Percentiles rank a stretch among this genome's conserved stretches.
Conservation (phyloP, 2,113 vertebrate genomes). For the Chloropsis cyanopogon region DNA sequence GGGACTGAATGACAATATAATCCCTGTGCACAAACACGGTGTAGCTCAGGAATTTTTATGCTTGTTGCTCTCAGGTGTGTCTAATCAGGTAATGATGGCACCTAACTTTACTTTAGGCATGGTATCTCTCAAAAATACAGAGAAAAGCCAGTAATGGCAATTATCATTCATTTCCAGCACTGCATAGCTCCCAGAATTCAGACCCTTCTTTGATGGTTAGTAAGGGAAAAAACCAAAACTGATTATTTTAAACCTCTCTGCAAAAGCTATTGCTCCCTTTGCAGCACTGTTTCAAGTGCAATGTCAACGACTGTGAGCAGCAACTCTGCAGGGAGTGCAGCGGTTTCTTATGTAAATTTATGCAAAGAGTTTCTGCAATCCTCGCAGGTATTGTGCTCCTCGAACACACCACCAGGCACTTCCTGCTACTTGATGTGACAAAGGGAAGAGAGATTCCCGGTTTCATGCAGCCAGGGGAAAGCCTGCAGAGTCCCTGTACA, state of each 20-base stretch:
- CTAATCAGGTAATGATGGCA: not conserved
- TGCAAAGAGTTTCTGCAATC: slow-evolving; percentile 61
- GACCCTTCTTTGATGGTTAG: slow-evolving; percentile 19
- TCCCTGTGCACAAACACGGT: not conserved
- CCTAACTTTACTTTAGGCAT: not conserved
- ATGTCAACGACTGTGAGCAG: slow-evolving; percentile 52
- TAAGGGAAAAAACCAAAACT: slow-evolving; percentile 56
- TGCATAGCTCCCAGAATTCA: slow-evolving; percentile 6
- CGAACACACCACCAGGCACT: slow-evolving; percentile 28
- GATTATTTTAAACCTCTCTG: slow-evolving; percentile 60
- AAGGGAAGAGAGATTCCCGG: not conserved
- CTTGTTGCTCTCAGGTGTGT: not conserved
- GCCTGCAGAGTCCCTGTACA: not conserved
- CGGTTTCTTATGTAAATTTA: slow-evolving; percentile 72
- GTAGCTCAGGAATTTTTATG: not conserved
- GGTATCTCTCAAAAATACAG: not conserved
- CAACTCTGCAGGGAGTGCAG: slow-evolving; percentile 54
- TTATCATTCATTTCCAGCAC: slow-evolving; percentile 30
- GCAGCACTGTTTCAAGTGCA: slow-evolving; percentile 50
- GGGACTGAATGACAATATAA: not conserved
- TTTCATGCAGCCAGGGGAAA: not conserved
- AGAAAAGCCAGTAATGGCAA: not conserved
- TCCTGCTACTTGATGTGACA: slow-evolving; percentile 32
- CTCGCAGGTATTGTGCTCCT: slow-evolving; percentile 45
- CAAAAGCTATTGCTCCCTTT: slow-evolving; percentile 27